Conservation (phyloP, 1,140 invertebrate genomes). For the Bombyx mandarina region DNA sequence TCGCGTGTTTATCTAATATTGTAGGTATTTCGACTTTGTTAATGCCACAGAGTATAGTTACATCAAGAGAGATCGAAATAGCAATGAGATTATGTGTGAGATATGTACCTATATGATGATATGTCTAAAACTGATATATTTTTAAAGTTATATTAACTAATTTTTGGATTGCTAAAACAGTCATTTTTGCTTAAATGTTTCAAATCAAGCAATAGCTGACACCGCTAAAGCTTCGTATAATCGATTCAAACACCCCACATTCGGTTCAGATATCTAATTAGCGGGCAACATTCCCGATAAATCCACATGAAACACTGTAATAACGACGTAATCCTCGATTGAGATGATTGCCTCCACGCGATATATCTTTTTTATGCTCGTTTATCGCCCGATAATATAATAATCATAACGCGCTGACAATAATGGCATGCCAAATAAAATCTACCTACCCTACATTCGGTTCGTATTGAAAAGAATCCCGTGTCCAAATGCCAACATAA, state of each 20-base stretch:
- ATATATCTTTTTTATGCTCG: constrained; percentile 67
- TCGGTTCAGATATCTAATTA: constrained; percentile 52
- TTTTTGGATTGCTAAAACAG: no score
- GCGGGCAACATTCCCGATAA: constrained; percentile 46
- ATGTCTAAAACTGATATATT: no score
- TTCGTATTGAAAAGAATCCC: constrained; percentile 4
- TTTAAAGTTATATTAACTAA: no score
- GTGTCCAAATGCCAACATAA: not conserved
- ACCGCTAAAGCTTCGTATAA: constrained; percentile 10
- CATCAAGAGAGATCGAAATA: no score
- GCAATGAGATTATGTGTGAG: no score
- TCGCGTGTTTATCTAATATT: no score
- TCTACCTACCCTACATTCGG: constrained; percentile 56
- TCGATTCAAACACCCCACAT: constrained; percentile 12
- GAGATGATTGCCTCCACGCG: constrained; percentile 54
- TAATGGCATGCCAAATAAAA: constrained; percentile 69
- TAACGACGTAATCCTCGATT: constrained; percentile 48
- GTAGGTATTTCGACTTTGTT: no score
- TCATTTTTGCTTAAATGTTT: no score
- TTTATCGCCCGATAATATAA: constrained; percentile 69
- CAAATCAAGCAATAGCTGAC: not conserved
- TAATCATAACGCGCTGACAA: constrained; percentile 67
- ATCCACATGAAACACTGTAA: constrained; percentile 53
- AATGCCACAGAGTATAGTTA: no score
- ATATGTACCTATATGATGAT: no score